Evolutionary conservation across 2,888 invertebrate species (phyloP), one percentile per base, ranked within the genome.

Genomic region (Mylabris sibirica): DNA sequence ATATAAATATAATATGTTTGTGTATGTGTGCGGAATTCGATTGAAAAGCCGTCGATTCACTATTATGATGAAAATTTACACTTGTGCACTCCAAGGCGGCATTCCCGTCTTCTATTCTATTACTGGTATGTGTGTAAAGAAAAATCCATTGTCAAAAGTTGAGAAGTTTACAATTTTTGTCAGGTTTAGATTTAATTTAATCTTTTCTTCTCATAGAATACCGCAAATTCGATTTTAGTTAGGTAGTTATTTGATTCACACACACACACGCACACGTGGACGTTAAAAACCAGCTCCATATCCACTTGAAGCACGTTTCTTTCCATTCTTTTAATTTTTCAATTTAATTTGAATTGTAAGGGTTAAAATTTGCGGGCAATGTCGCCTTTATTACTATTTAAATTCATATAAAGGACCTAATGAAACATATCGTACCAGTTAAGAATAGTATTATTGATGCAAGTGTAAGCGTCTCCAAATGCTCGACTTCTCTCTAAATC

Each of bases 11-110:
- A 53, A 53, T 53, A 53, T 53, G 12, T 53, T 49, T 20, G 49
- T 49, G 49, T 49, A 76, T 82, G 83, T 53, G 79, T 79, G 79
- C 80, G 78, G 83, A 83, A 83, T 84, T 83, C 84, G 82, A 83
- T 83, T 83, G 83, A 84, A 84, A 84, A 79, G 80, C 80, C 80
- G 80, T 77, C 83, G 83, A 83, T 84, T 84, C 83, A 78, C 81
- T 78, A 84, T 85, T 85, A 84, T 84, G 83, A 84, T 84, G 84
- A 85, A 84, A 85, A 85, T 85, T 85, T 84, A 85, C 85, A 85
- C 84, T 84, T 84, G 84, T 84, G 84, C 84, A 84, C 85, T 85
- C 84, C 82, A 84, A 84, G 84, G 83, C 84, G 81, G 80, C 82
- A 82, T 82, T 81, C 79, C 77, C 74, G 53, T 53, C 12, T 26